Evolutionary conservation across 2,797 vertebrate genomes (phyloP).

Genomic region (Intellagama lesueurii): DNA sequence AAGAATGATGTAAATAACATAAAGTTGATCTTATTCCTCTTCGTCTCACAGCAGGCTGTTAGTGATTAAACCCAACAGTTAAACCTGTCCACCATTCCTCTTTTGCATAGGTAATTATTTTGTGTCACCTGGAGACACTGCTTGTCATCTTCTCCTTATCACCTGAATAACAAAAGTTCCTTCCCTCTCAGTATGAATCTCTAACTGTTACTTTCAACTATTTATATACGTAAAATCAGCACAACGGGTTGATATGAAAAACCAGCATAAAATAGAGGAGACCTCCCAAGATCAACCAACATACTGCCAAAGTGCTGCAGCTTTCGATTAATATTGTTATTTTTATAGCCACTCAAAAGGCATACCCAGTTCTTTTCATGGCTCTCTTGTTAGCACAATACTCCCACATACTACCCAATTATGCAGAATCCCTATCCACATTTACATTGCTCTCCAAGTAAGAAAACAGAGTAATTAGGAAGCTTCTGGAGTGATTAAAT

Average conservation of each 20-base stretch:
- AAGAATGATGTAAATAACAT: not conserved
- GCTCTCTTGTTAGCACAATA: conserved; percentile 68
- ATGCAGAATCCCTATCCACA: conserved; percentile 61
- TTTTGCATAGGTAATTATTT: conserved; percentile 47
- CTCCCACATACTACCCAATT: conserved; percentile 64
- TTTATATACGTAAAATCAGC: conserved; percentile 35
- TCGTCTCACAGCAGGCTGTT: conserved; percentile 2
- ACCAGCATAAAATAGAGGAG: conserved; percentile 39
- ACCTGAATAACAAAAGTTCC: conserved; percentile 38
- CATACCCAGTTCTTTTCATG: conserved; percentile 59
- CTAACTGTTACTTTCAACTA: conserved; percentile 8
- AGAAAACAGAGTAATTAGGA: conserved; percentile 50
- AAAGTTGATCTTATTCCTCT: not conserved
- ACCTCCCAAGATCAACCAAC: conserved; percentile 38
- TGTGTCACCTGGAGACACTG: conserved; percentile 9
- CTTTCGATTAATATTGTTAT: conserved; percentile 64
- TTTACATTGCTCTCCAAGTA: conserved; percentile 70
- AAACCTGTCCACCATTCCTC: conserved; percentile 15
- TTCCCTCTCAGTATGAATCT: conserved; percentile 1
- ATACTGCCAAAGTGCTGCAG: conserved; percentile 50
- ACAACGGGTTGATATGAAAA: conserved; percentile 23
- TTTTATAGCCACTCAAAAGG: conserved; percentile 59
- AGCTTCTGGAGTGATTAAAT: conserved; percentile 64
- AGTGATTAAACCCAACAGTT: not conserved
- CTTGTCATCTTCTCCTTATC: conserved; percentile 28